phyloP scores from a whole-genome alignment of 2,888 invertebrate species.

The Nematopogon swammerdamellus region DNA sequence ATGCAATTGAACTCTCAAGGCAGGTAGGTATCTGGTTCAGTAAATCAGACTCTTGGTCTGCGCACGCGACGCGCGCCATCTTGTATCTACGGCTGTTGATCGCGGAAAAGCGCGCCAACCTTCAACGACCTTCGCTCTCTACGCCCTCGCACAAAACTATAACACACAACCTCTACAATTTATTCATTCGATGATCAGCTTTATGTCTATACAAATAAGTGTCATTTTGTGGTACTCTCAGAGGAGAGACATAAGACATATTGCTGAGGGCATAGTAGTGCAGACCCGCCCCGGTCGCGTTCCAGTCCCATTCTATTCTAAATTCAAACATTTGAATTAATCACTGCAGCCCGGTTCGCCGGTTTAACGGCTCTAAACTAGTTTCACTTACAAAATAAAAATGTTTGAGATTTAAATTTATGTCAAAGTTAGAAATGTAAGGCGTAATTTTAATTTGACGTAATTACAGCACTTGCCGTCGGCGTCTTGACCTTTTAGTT shows the following conservation, averaged over 20 bases:
- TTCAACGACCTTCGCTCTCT: slow-evolving; percentile 57
- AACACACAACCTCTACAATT: slow-evolving; percentile 1
- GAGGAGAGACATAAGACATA: neutral
- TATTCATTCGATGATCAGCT: neutral
- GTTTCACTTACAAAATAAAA: no score
- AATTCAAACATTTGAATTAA: slow-evolving; percentile 23
- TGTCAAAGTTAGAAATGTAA: no score
- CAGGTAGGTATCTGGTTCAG: no score
- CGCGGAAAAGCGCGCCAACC: slow-evolving; percentile 56
- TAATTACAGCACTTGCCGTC: no score
- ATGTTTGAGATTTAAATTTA: no score
- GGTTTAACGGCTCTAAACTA: no score
- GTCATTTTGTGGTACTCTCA: neutral
- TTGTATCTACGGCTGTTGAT: slow-evolving; percentile 53
- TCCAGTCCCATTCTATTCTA: slow-evolving; percentile 32
- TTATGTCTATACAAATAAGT: neutral
- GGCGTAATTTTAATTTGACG: no score
- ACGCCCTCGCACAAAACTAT: slow-evolving; percentile 15
- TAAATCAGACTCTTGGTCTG: no score
- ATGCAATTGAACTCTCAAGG: no score
- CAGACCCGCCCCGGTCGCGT: slow-evolving; percentile 31
- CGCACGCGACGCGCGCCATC: slow-evolving; percentile 54
- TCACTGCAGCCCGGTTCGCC: no score
- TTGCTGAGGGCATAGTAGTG: slow-evolving; percentile 6
- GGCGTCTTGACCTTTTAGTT: no score